Evolutionary conservation across 1,140 invertebrate genomes (phyloP).

Genomic region (Coenobita brevimanus): DNA sequence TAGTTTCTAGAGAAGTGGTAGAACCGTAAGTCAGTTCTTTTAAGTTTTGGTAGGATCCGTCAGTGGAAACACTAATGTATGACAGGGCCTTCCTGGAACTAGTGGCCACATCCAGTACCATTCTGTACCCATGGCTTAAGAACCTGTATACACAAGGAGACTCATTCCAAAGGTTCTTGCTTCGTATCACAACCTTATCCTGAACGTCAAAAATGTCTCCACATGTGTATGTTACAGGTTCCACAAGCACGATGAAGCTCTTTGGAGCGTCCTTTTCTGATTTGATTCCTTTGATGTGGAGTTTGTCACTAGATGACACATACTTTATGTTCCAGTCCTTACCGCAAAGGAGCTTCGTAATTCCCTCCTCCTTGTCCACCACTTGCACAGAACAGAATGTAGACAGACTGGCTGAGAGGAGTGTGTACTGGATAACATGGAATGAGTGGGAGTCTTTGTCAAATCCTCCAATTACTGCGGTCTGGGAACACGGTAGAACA

Average conservation of each 20-base stretch:
- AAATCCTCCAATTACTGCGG: not conserved
- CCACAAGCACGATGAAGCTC: conserved; percentile 18
- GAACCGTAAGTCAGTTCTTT: not conserved
- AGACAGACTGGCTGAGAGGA: conserved; percentile 13
- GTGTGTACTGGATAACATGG: conserved; percentile 18
- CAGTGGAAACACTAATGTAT: conserved; percentile 37
- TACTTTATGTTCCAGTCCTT: conserved; percentile 31
- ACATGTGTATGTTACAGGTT: conserved; percentile 21
- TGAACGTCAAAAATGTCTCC: conserved; percentile 24
- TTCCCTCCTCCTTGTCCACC: conserved; percentile 17
- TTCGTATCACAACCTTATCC: conserved; percentile 18
- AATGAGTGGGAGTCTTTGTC: not conserved
- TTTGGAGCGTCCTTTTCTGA: not conserved
- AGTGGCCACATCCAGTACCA: conserved; percentile 37
- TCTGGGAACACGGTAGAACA: not conserved
- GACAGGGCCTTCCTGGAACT: conserved; percentile 5
- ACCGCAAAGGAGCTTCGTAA: not conserved
- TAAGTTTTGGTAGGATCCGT: conserved; percentile 33
- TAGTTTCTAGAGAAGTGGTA: conserved; percentile 34
- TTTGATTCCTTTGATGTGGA: not conserved
- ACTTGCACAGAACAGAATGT: conserved; percentile 20
- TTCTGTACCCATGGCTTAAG: conserved; percentile 20
- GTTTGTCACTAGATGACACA: conserved; percentile 9
- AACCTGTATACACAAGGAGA: conserved; percentile 43
- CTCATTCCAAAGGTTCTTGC: not conserved